A percentile compares a stretch with the other conserved stretches of the same genome.
phyloP scores from a whole-genome alignment of 1,140 invertebrate species.

The Drosophila pectinifera region DNA sequence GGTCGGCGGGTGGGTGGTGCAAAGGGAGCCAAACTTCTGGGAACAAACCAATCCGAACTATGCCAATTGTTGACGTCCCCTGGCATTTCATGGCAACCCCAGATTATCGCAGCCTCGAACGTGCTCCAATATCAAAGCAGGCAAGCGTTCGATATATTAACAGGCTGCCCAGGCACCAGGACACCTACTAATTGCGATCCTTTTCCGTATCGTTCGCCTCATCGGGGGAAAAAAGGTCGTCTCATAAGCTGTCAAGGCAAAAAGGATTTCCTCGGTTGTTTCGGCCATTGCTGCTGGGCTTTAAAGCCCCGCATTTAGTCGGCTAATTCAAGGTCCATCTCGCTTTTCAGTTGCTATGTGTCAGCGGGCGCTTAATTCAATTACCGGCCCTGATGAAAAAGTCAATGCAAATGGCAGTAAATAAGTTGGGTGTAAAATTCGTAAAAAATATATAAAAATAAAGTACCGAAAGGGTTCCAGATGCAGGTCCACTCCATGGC shows the following conservation, averaged over 20 bases:
- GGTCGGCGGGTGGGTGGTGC: too few relatives aligned
- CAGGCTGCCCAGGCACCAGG: slow-evolving; percentile 21
- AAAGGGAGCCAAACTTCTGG: slow-evolving; percentile 32
- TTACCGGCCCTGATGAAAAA: slow-evolving; percentile 51
- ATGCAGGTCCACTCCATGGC: slow-evolving; percentile 21
- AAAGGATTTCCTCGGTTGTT: slow-evolving; percentile 18
- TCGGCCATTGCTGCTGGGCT: slow-evolving; percentile 13
- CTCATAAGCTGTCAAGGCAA: slow-evolving; percentile 30
- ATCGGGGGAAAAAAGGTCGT: slow-evolving; percentile 19
- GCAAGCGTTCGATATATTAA: slow-evolving; percentile 50
- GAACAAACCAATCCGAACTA: slow-evolving; percentile 35
- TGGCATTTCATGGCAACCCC: slow-evolving; percentile 67
- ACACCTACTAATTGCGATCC: slow-evolving; percentile 74
- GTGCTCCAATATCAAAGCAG: slow-evolving; percentile 59
- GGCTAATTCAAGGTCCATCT: slow-evolving; percentile 51
- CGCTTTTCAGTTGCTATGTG: slow-evolving; percentile 20
- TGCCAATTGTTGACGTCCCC: slow-evolving; percentile 45
- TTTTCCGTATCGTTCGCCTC: slow-evolving; percentile 56
- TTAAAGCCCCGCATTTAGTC: slow-evolving; percentile 66
- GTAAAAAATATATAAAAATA: slow-evolving; percentile 12
- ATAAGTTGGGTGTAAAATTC: neutral
- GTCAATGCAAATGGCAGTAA: slow-evolving; percentile 32
- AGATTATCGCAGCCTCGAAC: slow-evolving; percentile 61
- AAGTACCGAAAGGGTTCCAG: slow-evolving; percentile 21
- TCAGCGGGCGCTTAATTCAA: slow-evolving; percentile 62